Evolutionary conservation across 2,888 invertebrate species (phyloP), one percentile per base, ranked within the genome.

Genomic region (Orthonevra nobilis): DNA sequence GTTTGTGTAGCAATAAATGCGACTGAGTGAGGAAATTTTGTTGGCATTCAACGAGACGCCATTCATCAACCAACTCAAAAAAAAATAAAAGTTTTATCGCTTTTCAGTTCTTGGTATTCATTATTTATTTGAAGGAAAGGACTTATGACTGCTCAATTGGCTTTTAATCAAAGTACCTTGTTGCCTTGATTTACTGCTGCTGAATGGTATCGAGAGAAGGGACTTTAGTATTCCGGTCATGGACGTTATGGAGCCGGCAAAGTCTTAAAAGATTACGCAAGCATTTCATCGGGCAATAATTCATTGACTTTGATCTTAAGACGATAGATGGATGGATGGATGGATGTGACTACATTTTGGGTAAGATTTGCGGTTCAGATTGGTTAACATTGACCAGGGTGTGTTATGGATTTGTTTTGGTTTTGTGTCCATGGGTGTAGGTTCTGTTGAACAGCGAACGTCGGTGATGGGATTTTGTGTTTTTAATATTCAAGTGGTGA

Each of bases 41-140:
- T 10, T 38, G n/a, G 26, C 12, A 32, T 69, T 56, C 56, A 75
- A 69, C 69, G 63, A 56, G 50, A 30, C 36, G 50, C 50, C 42
- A 63, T 60, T 61, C 58, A 60, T 75, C 56, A 56, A 36, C 10
- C 32, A 17, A 15, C 19, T 60, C 6, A 5, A 15, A 32, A 32
- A 2, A 32, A 32, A 32, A 32, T n/a, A 2, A 34, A 34, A 34
- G 12, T n/a, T 7, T 5, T 44, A 44, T 12, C 10, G 32, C 17
- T 3, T 52, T 23, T 34, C 34, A 7, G 2, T 26, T 40, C 7
- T 28, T 23, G 23, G 7, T 42, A 56, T 56, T 56, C 30, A 40
- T 30, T 38, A 52, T 38, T 40, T 30, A 56, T 56, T 19, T 15
- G 1, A 10, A 3, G 1, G 4, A 15, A 58, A 20, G 42, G 19